These are phyloP conservation scores for Glossosoma conforme DNA, from an alignment of 1,140 invertebrate genomes.

Conservation along the genomic window DNA sequence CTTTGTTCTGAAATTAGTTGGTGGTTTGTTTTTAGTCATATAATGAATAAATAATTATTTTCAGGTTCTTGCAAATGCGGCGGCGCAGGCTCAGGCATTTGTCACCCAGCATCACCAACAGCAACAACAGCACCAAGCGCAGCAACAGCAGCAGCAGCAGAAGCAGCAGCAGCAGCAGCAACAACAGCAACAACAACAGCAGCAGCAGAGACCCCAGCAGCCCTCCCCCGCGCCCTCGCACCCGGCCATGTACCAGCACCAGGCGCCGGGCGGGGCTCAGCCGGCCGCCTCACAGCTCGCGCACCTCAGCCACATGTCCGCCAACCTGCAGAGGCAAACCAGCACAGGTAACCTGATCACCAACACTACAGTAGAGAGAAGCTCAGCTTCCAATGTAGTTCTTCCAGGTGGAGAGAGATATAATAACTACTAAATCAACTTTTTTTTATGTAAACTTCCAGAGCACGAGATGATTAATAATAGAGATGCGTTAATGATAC, in stretches of 20 bases:
- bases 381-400: no score
- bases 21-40: no score
- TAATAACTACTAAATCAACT: no score
- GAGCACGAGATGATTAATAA: no score
- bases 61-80: constrained; percentile 27
- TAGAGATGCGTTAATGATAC: no score
- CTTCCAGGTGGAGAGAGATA: no score
- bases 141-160: constrained; percentile 35
- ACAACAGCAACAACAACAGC: constrained; percentile 28
- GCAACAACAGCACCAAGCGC: constrained; percentile 31
- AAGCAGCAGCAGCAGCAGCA: constrained; percentile 37
- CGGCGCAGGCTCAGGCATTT: constrained; percentile 32
- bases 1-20: no score
- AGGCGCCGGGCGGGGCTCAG: constrained; percentile 14
- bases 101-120: constrained; percentile 25
- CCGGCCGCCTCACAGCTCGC: constrained; percentile 22
- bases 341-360: no score
- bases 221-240: constrained; percentile 41
- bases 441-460: no score
- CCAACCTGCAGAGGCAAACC: constrained; percentile 22
- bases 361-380: no score
- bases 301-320: constrained; percentile 25
- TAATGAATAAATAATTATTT: no score
- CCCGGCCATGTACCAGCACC: constrained; percentile 29
- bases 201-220: constrained; percentile 28